Evolutionary conservation across 2,888 invertebrate genomes (phyloP).

Genomic region (Tribolium freemani): DNA sequence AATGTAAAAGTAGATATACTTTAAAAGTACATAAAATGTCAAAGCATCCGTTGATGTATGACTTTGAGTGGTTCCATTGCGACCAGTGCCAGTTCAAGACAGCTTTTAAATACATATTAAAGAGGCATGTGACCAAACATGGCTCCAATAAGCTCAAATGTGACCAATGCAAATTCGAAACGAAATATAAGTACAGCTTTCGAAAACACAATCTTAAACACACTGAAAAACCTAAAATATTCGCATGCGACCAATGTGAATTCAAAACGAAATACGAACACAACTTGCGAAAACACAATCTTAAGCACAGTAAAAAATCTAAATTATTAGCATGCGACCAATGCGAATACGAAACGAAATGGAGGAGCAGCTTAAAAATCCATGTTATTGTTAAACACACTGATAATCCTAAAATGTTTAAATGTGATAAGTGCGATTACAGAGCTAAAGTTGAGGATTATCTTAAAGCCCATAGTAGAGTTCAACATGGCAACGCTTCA

Average conservation of each 20-base stretch:
- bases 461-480: background rate
- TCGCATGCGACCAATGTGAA: no score
- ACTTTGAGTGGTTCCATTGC: background rate
- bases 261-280: background rate
- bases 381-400: no score
- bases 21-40: background rate
- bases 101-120: background rate
- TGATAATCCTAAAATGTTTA: no score
- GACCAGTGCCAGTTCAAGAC: background rate
- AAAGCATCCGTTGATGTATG: background rate
- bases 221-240: no score
- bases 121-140: background rate
- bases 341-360: no score
- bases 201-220: no score
- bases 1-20: background rate
- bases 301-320: no score
- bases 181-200: no score
- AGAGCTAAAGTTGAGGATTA: background rate
- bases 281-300: background rate
- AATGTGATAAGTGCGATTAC: constrained; percentile 3
- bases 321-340: no score
- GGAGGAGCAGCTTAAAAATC: no score
- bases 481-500: no score
- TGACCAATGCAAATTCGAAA: no score
- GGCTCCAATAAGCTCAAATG: background rate